Base-by-base conservation (phyloP, 2,113 vertebrate species). In the Tor tambroides region DNA sequence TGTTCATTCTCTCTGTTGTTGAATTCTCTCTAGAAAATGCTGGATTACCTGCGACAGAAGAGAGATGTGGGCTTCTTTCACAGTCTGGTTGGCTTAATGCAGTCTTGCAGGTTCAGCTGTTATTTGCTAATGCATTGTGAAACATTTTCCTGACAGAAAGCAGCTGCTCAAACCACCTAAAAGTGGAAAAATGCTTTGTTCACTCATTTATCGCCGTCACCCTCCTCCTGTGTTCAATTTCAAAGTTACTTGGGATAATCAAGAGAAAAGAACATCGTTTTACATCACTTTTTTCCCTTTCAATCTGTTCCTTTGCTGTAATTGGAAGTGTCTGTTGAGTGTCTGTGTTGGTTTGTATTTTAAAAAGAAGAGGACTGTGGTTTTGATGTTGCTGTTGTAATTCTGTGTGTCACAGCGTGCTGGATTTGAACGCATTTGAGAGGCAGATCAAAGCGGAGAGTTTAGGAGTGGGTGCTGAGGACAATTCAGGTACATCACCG, bases 361-460 rank as follows among this genome's bases (percentile, higher is more conserved):
- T 32, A 19, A 54, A 46, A 54, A 59, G 9, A 56, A 85, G 65
- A 35, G 63, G 14, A 7, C 88, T 41, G 26, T 88, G 63, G 30
- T 59, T 77, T 51, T 85, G 51, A 87, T 26, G 23, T 51, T 75
- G 19, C 30, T 23, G 14, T 63, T 77, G 54, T 54, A 23, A 88
- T 15, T 26, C 49, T 59, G 79, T 65, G 79, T 54, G 88, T 69
- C 19, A 35, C 90, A 99, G 98, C 80, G 97, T 99, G 90, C 95
- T 99, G 87, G 98, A 99, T 93, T 94, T 99, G 89, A 99, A 98
- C 88, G 97, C 97, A 2, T 99, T 99, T 92, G 97, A 99, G 93
- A 95, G 98, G 89, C 98, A 98, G 91, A 98, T 99, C 93, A 99
- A 99, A 95, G 98, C 97, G 11, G 97, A 99, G 91, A 97, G 97